These are phyloP conservation scores for Phlogophora meticulosa DNA, from an alignment of 2,888 invertebrate species.

Conservation along the genomic window DNA sequence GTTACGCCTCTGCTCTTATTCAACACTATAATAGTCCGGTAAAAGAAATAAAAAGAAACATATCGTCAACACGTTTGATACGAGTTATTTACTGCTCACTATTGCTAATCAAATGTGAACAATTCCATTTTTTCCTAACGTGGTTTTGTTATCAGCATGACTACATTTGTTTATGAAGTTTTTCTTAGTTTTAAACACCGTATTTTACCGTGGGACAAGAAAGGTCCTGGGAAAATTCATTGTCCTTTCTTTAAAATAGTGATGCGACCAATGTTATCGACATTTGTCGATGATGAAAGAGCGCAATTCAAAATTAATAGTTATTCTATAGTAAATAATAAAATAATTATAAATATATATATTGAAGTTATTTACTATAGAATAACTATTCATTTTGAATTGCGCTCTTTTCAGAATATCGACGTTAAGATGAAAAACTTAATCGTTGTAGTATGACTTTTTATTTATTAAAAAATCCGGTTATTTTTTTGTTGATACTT, in stretches of 20 bases:
- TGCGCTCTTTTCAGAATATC: no score
- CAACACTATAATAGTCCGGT: background rate
- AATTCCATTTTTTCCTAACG: background rate
- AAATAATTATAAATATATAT: no score
- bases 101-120: background rate
- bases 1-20: no score
- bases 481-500: no score
- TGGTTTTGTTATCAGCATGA: background rate
- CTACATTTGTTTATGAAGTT: background rate
- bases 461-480: no score
- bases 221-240: background rate
- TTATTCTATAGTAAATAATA: no score
- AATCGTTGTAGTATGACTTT: no score
- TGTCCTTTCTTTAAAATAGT: slow-evolving; percentile 14
- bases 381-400: no score
- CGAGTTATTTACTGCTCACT: slow-evolving; percentile 3
- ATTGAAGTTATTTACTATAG: no score
- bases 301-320: no score
- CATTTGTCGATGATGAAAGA: no score
- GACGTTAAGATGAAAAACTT: no score
- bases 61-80: background rate
- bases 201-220: background rate
- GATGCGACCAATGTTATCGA: background rate
- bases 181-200: slow-evolving; percentile 8
- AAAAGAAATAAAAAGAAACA: slow-evolving; percentile 17